Conservation (phyloP, 2,888 invertebrate genomes). For the Brachylomia viminalis region DNA sequence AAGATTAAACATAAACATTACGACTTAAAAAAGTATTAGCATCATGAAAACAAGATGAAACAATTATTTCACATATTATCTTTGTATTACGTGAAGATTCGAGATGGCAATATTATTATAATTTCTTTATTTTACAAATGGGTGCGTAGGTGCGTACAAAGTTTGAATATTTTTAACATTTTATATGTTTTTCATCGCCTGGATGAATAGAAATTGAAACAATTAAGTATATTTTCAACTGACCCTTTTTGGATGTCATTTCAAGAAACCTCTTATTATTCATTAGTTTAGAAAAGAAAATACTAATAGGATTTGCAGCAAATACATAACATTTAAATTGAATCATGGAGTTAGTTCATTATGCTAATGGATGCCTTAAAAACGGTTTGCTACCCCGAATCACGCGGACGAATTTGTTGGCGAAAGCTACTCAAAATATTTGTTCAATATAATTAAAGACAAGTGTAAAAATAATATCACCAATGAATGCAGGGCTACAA, state of each 20-base stretch:
- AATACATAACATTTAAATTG: background rate
- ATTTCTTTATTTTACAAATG: conserved; percentile 24
- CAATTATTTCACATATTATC: background rate
- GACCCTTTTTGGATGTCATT: background rate
- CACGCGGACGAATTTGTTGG: no score
- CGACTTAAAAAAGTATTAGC: background rate
- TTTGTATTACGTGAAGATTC: conserved; percentile 4
- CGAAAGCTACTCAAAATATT: background rate
- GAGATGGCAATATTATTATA: background rate
- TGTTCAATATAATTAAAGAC: background rate
- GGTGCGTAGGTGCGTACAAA: background rate
- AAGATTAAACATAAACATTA: conserved; percentile 2
- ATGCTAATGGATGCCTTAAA: background rate
- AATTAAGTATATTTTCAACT: background rate
- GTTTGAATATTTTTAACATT: background rate
- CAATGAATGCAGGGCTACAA: conserved; percentile 16
- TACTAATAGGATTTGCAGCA: background rate
- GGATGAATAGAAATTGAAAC: conserved; percentile 8
- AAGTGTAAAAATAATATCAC: conserved; percentile 22
- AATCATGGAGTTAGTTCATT: background rate
- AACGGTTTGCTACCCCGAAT: background rate
- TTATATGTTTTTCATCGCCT: background rate
- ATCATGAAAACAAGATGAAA: background rate
- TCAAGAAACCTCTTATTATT: background rate
- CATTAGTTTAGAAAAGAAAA: background rate